Conservation (phyloP, 2,888 invertebrate species). For the Eupithecia tripunctaria region DNA sequence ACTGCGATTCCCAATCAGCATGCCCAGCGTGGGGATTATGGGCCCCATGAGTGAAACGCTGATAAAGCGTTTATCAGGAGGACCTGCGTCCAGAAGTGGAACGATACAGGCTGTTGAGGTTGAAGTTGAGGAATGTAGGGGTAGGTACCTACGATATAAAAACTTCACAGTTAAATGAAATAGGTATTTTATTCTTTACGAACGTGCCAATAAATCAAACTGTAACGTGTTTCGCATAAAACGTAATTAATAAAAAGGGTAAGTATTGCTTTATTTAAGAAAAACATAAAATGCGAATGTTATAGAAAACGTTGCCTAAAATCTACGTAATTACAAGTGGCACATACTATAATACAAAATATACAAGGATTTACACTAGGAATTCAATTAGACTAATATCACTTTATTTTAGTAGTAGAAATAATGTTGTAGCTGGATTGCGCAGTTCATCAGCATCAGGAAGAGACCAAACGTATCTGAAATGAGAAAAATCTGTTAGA, state of each 20-base stretch:
- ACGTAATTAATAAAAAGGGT: conserved; percentile 26
- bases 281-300: conserved; percentile 61
- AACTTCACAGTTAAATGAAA: conserved; percentile 43
- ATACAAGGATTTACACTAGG: conserved; percentile 77
- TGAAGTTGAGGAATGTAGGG: too few species aligned
- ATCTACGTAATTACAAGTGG: conserved; percentile 80
- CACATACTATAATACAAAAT: conserved; percentile 83
- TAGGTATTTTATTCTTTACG: conserved; percentile 66
- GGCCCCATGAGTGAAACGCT: too few species aligned
- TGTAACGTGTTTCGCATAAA: conserved; percentile 72
- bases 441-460: conserved; percentile 63
- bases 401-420: conserved; percentile 81
- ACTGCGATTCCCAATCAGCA: too few species aligned
- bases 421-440: conserved; percentile 67
- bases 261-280: conserved; percentile 72
- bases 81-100: too few species aligned
- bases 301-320: conserved; percentile 77
- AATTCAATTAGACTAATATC: conserved; percentile 78
- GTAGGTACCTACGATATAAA: not conserved
- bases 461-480: conserved; percentile 66
- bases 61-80: too few species aligned
- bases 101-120: too few species aligned
- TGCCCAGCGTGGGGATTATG: too few species aligned
- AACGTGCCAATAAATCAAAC: conserved; percentile 77
- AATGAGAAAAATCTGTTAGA: conserved; percentile 42